Evolutionary conservation across 2,888 invertebrate species (phyloP).

Genomic region (Poecilobothrus nobilitatus): DNA sequence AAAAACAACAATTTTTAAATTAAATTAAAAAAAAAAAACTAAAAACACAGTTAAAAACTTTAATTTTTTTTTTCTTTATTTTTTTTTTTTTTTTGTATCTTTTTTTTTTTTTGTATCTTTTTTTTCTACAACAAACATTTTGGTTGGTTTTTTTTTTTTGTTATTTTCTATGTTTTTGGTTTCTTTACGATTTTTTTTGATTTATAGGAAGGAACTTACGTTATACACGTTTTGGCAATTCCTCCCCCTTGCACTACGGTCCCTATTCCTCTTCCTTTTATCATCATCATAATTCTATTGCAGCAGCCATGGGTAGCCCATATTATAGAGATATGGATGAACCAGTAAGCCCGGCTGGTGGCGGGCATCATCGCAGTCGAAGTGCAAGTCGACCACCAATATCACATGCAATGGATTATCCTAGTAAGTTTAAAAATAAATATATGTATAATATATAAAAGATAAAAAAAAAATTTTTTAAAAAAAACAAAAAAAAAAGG

Average conservation of each 20-base stretch:
- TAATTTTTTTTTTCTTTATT: not conserved
- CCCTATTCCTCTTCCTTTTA: conserved; percentile 42
- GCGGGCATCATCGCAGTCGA: conserved; percentile 72
- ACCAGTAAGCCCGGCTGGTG: conserved; percentile 76
- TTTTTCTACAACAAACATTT: not conserved
- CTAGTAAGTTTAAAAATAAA: conserved; percentile 43
- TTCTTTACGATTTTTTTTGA: not conserved
- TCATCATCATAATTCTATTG: conserved; percentile 47
- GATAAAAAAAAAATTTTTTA: not conserved
- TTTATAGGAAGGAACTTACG: conserved; percentile 30
- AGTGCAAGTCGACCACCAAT: conserved; percentile 67
- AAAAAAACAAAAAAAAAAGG: conserved; percentile 7
- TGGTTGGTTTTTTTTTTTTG: not conserved
- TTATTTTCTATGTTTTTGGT: not conserved
- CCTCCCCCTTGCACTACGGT: conserved; percentile 34
- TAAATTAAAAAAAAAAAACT: too few relatives aligned
- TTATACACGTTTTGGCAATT: conserved; percentile 34
- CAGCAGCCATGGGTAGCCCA: conserved; percentile 52
- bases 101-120: not conserved
- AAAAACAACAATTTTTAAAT: too few relatives aligned
- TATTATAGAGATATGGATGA: conserved; percentile 72
- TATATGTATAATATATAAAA: not conserved
- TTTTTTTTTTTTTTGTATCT: not conserved
- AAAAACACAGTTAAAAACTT: not conserved
- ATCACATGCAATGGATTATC: conserved; percentile 51